Evolutionary conservation across 2,888 invertebrate species (phyloP).

Genomic region (Zygaena filipendulae): DNA sequence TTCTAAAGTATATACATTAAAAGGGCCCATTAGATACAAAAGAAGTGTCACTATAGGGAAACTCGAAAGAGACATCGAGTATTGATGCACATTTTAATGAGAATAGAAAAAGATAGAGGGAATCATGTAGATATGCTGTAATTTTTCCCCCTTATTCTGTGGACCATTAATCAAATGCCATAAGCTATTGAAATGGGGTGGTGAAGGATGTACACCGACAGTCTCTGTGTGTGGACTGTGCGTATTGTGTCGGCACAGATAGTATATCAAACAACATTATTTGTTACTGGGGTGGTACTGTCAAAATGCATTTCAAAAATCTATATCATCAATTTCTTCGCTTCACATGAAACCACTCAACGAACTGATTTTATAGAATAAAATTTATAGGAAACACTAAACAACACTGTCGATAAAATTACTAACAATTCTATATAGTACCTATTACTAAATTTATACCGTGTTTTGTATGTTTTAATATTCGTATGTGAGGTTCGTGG

Average conservation of each 20-base stretch:
- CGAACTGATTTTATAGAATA: too few species aligned
- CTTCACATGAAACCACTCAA: too few species aligned
- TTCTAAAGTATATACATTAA: constrained; percentile 20
- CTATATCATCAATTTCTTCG: too few species aligned
- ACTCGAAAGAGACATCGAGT: constrained; percentile 24
- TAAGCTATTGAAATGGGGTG: constrained; percentile 58
- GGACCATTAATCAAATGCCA: constrained; percentile 58
- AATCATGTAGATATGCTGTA: constrained; percentile 34
- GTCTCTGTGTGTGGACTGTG: constrained; percentile 43
- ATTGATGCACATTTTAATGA: constrained; percentile 27
- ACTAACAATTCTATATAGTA: too few species aligned
- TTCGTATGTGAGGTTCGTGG: too few species aligned
- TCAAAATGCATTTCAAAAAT: constrained; percentile 21
- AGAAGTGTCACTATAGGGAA: constrained; percentile 19
- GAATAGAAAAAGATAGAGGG: constrained; percentile 20
- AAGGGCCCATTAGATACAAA: constrained; percentile 24
- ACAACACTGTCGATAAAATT: too few species aligned
- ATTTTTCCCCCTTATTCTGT: constrained; percentile 36
- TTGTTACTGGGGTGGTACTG: constrained; percentile 25
- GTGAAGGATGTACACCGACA: constrained; percentile 49
- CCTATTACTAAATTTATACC: too few species aligned
- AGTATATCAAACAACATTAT: constrained; percentile 26
- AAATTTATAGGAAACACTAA: too few species aligned
- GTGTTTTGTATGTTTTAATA: too few species aligned
- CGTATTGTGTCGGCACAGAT: constrained; percentile 35